Evolutionary conservation across 2,888 invertebrate genomes (phyloP).

Genomic region (Calameuta pallipes): DNA sequence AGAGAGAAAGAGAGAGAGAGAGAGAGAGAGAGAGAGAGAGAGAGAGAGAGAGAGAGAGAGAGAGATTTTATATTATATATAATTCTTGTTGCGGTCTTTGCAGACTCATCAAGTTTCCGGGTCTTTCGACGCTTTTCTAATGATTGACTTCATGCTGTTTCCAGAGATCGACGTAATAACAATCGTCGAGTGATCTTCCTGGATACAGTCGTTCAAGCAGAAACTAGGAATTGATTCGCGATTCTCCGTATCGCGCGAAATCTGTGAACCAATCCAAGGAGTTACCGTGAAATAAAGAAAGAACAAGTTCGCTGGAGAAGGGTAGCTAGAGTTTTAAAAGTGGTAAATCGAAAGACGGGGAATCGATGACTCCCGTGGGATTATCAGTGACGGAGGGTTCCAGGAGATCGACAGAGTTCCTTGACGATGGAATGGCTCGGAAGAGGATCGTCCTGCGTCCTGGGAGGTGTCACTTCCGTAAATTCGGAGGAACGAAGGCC

Average conservation of each 20-base stretch:
- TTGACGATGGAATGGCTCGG: constrained; percentile 11
- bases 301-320: too few species aligned
- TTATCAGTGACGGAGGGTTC: constrained; percentile 1
- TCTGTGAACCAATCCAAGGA: too few species aligned
- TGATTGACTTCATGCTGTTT: too few species aligned
- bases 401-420: constrained; percentile 12
- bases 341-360: neutral
- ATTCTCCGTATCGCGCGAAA: too few species aligned
- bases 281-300: too few species aligned
- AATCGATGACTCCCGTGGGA: constrained; percentile 37
- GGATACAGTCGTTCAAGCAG: too few species aligned
- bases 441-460: constrained; percentile 6
- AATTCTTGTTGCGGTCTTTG: constrained; percentile 15
- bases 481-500: constrained; percentile 8
- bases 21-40: constrained; percentile 36
- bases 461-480: neutral
- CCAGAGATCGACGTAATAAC: too few species aligned
- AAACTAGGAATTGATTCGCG: too few species aligned
- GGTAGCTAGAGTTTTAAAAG: too few species aligned
- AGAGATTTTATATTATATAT: constrained; percentile 13
- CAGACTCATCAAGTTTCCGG: constrained; percentile 14
- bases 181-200: too few species aligned
- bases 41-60: constrained; percentile 25
- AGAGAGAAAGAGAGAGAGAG: constrained; percentile 62
- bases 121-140: constrained; percentile 22